Base-by-base conservation (phyloP, 1,140 invertebrate species). In the Acromyrmex echinatior region DNA sequence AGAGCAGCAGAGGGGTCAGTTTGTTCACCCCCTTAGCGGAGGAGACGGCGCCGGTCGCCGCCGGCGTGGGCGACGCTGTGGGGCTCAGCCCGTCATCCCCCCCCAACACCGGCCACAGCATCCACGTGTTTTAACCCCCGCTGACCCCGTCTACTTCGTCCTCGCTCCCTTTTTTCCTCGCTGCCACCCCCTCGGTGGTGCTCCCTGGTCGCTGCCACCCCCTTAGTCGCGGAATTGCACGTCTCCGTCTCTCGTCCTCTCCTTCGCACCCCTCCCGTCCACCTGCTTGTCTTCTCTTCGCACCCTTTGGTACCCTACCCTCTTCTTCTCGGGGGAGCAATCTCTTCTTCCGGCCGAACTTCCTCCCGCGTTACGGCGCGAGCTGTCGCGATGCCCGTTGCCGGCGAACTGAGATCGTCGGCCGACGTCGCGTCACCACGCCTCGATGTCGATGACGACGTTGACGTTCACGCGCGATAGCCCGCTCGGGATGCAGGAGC, bases 41-140 rank as follows among this genome's bases (percentile, higher is more conserved):
- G 68, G 68, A 49, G 18, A 51, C 49, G 49, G 63, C 35, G 53
- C 66, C 66, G 56, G 53, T 74, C 66, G 88, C 90, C 77, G 63
- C 85, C 86, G 87, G 79, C 65, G 89, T 88, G 77, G 92, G 92
- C 79, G 92, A 93, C 90, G 93, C 92, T 92, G 93, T 88, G 90
- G 94, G 94, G 92, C 92, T 94, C 87, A 95, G 94, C 93, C 95
- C 95, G 89, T 94, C 95, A 92, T 95, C 95, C 80, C 94, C 93
- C 86, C 94, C 93, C 91, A 95, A 90, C 91, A 94, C 94, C 65
- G 95, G 94, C 95, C 95, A 95, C 94, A 95, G 94, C 95, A 95
- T 95, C 94, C 95, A 95, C 93, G 90, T 87, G 87, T 84, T 68
- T 90, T 79, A 39, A 39, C 73, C 49, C 73, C 49, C 90, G 86